Percentiles rank a stretch among this genome's conserved stretches.
These are phyloP conservation scores for Acleris laterana DNA, from an alignment of 2,888 invertebrate genomes.

Conservation along the genomic window DNA sequence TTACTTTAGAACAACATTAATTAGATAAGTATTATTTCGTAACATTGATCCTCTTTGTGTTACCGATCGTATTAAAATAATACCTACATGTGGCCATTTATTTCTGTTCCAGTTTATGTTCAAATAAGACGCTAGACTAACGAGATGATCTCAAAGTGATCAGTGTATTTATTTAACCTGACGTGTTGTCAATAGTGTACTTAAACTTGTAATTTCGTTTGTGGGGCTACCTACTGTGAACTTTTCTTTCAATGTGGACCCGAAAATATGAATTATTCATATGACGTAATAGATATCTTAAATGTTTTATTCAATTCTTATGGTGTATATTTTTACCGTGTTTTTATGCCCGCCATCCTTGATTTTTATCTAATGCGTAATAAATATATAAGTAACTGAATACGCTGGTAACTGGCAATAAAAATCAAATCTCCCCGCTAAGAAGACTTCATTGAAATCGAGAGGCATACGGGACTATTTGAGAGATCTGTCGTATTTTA, in stretches of 20 bases:
- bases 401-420: constrained; percentile 13
- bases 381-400: constrained; percentile 30
- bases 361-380: constrained; percentile 19
- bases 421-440: constrained; percentile 3
- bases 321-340: constrained; percentile 4
- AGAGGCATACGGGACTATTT: background rate
- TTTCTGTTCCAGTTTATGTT: constrained; percentile 68
- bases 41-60: constrained; percentile 66
- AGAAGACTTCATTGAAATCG: too few species aligned
- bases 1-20: constrained; percentile 48
- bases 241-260: constrained; percentile 32
- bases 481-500: constrained; percentile 21
- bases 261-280: constrained; percentile 36
- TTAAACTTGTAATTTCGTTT: constrained; percentile 58
- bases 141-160: constrained; percentile 81
- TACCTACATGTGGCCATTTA: constrained; percentile 78
- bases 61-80: constrained; percentile 63
- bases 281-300: constrained; percentile 35
- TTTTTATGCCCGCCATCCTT: constrained; percentile 14
- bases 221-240: constrained; percentile 40
- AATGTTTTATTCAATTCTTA: constrained; percentile 35
- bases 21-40: constrained; percentile 60
- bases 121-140: constrained; percentile 76
- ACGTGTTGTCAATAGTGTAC: constrained; percentile 78
- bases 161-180: constrained; percentile 81